A percentile compares a stretch with the other conserved stretches of the same genome.
These are phyloP conservation scores for Ceyx cyanopectus DNA, from an alignment of 2,113 vertebrate genomes.

Conservation along the genomic window DNA sequence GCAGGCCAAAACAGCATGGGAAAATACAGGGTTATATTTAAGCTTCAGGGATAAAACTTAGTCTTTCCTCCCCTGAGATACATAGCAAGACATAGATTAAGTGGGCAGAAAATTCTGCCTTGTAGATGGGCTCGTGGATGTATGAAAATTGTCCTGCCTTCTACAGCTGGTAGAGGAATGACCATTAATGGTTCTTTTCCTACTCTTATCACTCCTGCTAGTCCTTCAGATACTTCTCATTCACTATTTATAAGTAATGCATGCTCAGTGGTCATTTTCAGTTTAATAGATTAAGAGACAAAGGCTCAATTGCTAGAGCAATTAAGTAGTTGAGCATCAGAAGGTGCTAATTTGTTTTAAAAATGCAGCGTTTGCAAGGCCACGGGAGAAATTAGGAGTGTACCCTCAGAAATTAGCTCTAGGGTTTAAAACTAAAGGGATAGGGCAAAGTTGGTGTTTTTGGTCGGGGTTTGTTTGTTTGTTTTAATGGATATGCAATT, in stretches of 20 bases:
- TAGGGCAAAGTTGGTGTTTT: background rate
- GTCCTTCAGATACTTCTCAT: background rate
- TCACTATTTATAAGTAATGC: background rate
- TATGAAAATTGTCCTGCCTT: background rate
- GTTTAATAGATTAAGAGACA: background rate
- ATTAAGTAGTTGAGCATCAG: background rate
- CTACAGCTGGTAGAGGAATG: background rate
- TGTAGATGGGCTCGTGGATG: background rate
- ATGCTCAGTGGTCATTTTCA: background rate
- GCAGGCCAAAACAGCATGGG: background rate
- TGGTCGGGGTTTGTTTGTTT: background rate
- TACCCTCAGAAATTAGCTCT: slow-evolving; percentile 29
- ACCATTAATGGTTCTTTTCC: background rate
- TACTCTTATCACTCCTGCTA: background rate
- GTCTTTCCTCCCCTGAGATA: background rate
- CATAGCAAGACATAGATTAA: background rate
- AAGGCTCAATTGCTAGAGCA: background rate
- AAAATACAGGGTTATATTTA: background rate
- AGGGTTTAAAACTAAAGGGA: background rate
- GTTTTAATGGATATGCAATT: background rate
- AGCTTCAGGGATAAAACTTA: background rate
- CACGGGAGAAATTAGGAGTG: background rate
- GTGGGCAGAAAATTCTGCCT: background rate
- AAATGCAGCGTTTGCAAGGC: slow-evolving; percentile 7
- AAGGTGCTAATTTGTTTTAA: background rate